These are phyloP conservation scores for Cisticola juncidis DNA, from an alignment of 2,113 vertebrate species.

Conservation along the genomic window DNA sequence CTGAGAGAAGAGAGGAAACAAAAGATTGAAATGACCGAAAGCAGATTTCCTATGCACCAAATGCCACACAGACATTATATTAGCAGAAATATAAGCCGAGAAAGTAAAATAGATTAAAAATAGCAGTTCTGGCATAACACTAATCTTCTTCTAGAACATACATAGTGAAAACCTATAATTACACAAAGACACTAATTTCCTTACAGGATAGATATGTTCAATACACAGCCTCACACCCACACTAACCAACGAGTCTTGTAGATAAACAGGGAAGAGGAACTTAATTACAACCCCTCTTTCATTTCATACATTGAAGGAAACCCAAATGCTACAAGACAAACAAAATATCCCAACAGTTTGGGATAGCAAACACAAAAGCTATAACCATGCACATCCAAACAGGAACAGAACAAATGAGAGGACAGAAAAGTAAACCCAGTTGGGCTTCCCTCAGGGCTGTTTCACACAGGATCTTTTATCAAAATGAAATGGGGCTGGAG, in stretches of 20 bases:
- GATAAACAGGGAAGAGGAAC: neutral
- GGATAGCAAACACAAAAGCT: neutral
- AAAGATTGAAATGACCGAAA: neutral
- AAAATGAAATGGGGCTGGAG: neutral
- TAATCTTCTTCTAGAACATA: neutral
- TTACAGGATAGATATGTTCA: neutral
- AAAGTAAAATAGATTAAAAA: neutral
- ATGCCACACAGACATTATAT: neutral
- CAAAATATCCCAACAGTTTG: neutral
- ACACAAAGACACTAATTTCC: neutral
- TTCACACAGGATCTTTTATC: neutral
- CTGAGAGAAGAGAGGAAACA: neutral
- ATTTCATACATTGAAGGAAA: neutral
- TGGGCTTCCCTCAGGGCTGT: neutral
- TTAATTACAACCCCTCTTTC: neutral
- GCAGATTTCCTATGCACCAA: neutral
- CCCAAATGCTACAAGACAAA: neutral
- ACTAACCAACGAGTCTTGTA: neutral
- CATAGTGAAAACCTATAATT: accelerated
- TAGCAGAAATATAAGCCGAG: neutral
- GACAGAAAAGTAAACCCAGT: neutral
- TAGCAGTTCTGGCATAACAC: neutral
- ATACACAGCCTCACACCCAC: neutral
- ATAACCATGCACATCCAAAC: neutral
- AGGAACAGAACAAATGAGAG: neutral